Conservation (phyloP, 2,113 vertebrate species). For the Eudyptes chrysolophus region DNA sequence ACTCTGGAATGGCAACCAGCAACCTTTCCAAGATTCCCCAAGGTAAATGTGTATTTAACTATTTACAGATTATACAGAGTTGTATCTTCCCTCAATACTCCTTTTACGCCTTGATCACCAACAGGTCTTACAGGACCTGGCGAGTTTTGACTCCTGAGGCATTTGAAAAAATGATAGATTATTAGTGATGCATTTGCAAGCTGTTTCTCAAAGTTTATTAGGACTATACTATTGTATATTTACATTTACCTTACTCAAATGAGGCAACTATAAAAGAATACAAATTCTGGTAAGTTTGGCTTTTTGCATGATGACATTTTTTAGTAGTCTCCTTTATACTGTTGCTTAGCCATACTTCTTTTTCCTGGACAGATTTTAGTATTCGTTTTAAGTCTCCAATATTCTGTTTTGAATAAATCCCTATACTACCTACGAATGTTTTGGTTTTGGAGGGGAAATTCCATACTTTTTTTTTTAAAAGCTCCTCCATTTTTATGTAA, state of each 20-base stretch:
- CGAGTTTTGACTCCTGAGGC: background rate
- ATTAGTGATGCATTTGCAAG: background rate
- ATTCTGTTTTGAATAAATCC: background rate
- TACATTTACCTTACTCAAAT: background rate
- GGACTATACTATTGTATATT: background rate
- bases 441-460: background rate
- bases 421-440: background rate
- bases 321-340: background rate
- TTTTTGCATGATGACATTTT: background rate
- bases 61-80: background rate
- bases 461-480: background rate
- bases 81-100: background rate
- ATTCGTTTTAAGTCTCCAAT: background rate
- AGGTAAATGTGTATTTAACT: background rate
- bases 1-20: background rate
- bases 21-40: background rate
- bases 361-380: background rate
- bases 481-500: background rate
- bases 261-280: background rate
- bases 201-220: background rate
- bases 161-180: background rate
- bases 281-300: background rate
- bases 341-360: background rate
- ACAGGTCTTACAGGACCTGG: background rate
- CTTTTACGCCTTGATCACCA: background rate